phyloP scores from a whole-genome alignment of 2,797 vertebrate genomes.

The Micrastur ruficollis region DNA sequence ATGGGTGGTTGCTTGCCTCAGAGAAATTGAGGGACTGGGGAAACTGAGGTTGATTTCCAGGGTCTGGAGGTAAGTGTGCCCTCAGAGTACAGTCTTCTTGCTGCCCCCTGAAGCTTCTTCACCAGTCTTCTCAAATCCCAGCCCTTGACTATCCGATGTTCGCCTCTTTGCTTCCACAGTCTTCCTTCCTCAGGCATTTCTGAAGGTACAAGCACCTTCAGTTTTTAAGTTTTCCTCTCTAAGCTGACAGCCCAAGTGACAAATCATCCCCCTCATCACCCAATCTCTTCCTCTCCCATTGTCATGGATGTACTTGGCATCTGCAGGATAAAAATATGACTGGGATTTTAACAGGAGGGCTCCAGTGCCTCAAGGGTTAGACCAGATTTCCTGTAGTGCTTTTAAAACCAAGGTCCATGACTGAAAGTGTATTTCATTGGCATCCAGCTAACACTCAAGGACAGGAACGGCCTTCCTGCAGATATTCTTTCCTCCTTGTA shows the following conservation, averaged over 20 bases:
- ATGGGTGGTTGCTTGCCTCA: not conserved
- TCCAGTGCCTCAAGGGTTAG: not conserved
- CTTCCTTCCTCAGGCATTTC: not conserved
- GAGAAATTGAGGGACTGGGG: not conserved
- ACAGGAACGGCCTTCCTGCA: not conserved
- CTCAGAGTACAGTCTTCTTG: not conserved
- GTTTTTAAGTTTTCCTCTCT: not conserved
- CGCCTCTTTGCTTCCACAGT: not conserved
- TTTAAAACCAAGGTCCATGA: not conserved
- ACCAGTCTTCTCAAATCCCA: not conserved
- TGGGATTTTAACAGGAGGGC: not conserved
- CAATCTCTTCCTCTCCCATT: not conserved
- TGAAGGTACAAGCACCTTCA: not conserved
- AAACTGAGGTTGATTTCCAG: not conserved
- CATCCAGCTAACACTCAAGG: not conserved
- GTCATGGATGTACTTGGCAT: not conserved
- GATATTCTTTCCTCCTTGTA: not conserved
- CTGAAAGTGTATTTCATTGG: not conserved
- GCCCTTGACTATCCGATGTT: accelerated
- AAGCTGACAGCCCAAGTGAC: not conserved
- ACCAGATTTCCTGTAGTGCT: not conserved
- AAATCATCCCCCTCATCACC: not conserved
- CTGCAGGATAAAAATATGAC: not conserved
- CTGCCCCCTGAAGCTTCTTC: not conserved
- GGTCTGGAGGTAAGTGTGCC: not conserved